Conservation (phyloP, 23 tunicate species). For the Pegea sp. region DNA sequence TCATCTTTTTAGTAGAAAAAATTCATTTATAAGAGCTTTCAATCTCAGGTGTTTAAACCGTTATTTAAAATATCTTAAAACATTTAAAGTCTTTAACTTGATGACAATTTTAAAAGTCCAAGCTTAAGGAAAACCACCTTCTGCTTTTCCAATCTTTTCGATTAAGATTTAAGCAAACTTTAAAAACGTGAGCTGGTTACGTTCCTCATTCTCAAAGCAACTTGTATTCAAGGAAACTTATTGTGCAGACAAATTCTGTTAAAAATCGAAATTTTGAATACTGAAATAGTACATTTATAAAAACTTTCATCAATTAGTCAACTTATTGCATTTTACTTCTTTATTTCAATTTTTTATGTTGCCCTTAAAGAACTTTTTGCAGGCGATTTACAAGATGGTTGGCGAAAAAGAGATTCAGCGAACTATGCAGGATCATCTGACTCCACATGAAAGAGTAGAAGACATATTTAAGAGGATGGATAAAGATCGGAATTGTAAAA, state of each 20-base stretch:
- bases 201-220: too few relatives aligned
- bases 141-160: too few relatives aligned
- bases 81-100: too few relatives aligned
- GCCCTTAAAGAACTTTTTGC: slow-evolving; percentile 3
- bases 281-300: background rate
- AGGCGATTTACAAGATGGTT: slow-evolving; percentile 89
- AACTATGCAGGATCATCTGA: slow-evolving; percentile 22
- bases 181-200: too few relatives aligned
- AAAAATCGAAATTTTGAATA: background rate
- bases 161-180: too few relatives aligned
- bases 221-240: too few relatives aligned
- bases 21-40: too few relatives aligned
- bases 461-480: slow-evolving; percentile 56
- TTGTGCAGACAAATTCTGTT: background rate
- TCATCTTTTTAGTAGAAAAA: too few relatives aligned
- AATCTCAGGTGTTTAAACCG: too few relatives aligned
- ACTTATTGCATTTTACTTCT: background rate
- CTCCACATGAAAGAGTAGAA: slow-evolving; percentile 53
- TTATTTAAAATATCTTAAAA: too few relatives aligned
- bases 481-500: slow-evolving; percentile 52
- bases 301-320: background rate
- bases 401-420: slow-evolving; percentile 19
- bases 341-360: background rate
- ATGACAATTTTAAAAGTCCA: too few relatives aligned
- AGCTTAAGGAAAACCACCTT: too few relatives aligned